phyloP scores from a whole-genome alignment of 2,888 invertebrate genomes.

The Tetropium fuscum region DNA sequence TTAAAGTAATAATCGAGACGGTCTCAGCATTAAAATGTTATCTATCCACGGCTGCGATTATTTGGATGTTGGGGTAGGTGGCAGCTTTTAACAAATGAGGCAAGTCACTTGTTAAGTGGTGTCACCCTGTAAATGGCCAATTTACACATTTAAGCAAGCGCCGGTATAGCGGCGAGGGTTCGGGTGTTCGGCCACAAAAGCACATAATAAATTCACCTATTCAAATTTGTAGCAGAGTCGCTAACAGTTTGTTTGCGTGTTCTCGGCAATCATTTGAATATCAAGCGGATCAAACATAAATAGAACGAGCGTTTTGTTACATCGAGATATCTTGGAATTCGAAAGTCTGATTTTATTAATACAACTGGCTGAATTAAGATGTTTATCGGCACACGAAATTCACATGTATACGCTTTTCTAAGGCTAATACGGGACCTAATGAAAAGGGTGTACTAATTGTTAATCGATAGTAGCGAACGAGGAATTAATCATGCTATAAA shows the following conservation, averaged over 20 bases:
- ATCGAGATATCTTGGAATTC: slow-evolving; percentile 51
- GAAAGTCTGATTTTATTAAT: slow-evolving; percentile 54
- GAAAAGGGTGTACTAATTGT: slow-evolving; percentile 19
- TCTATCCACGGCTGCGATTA: too few species aligned
- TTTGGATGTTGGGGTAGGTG: too few species aligned
- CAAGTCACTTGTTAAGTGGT: neutral
- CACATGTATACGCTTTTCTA: slow-evolving; percentile 30
- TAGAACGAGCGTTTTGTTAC: slow-evolving; percentile 59
- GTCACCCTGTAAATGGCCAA: slow-evolving; percentile 5
- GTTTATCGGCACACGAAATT: slow-evolving; percentile 44
- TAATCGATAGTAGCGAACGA: slow-evolving; percentile 10
- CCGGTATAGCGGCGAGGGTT: slow-evolving; percentile 5
- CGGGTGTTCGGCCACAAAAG: slow-evolving; percentile 5
- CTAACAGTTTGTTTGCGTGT: slow-evolving; percentile 60
- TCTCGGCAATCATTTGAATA: slow-evolving; percentile 57
- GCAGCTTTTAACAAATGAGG: too few species aligned
- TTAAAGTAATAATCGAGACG: too few species aligned
- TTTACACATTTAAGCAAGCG: slow-evolving; percentile 6
- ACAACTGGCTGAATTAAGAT: slow-evolving; percentile 53
- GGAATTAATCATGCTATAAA: neutral
- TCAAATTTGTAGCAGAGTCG: slow-evolving; percentile 46
- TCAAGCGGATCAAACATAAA: slow-evolving; percentile 59
- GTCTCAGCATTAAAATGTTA: too few species aligned
- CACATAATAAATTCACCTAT: slow-evolving; percentile 37
- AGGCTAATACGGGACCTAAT: slow-evolving; percentile 14